Evolutionary conservation across 2,113 vertebrate species (phyloP), one percentile per base, ranked within the genome.

Genomic region (Cynoglossus semilaevis): DNA sequence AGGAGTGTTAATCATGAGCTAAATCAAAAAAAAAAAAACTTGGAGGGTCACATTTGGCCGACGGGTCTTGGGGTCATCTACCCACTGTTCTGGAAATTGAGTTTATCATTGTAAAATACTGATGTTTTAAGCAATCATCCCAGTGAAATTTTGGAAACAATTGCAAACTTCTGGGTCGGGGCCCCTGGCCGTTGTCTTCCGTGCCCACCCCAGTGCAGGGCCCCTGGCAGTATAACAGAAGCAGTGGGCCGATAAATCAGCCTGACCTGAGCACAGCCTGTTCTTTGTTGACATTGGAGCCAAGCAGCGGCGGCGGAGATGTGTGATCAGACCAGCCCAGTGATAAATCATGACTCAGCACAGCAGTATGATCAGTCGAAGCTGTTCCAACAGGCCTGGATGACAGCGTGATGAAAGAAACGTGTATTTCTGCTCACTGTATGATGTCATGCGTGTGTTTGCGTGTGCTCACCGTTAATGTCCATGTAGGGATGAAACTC

Each of bases 261-360:
- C 19, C 58, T 61, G 71, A 68, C 38, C 34, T 44, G 51, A 72
- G 72, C 57, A 78, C 76, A 77, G 59, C 18, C 11, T 76, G 73
- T 88, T 80, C 74, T 73, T 56, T 86, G 54, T 70, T 85, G 80
- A 70, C 63, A 65, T 43, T 53, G 52, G 49, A 68, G 58, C 15
- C 43, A 11, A 41, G 10, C 44, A 67, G 53, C 53, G 58, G 64
- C 50, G 46, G 22, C 35, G 17, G 58, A 70, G 52, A 43, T 22
- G 37, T 78, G 71, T 47, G 65, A 76, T 72, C 66, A 63, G 55
- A 74, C 53, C 17, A 36, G 61, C 19, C 1, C 37, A 18, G 62
- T 63, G 58, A 62, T 70, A 35, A 64, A 58, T 57, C 63, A 60
- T 70, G 67, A 77, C 53, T 69, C 55, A 79, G 66, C 47, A 63